Conservation (phyloP, 2,113 vertebrate species). For the Hyaena hyaena region DNA sequence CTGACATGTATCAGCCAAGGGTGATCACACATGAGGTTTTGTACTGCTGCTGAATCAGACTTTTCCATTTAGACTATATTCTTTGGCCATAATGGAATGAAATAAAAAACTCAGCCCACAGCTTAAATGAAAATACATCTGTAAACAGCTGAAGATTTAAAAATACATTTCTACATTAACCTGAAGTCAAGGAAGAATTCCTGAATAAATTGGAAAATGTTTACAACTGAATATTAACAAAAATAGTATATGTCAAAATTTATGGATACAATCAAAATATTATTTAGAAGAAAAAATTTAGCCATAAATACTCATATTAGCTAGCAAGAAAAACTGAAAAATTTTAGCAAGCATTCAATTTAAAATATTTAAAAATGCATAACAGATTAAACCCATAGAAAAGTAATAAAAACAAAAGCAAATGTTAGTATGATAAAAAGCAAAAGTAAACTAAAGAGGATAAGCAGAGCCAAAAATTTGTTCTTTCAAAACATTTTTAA, state of each 20-base stretch:
- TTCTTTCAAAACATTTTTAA: background rate
- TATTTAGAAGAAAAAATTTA: background rate
- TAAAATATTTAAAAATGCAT: background rate
- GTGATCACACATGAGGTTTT: background rate
- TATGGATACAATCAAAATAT: background rate
- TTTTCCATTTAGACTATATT: constrained; percentile 19
- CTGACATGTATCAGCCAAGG: background rate
- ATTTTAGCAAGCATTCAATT: background rate
- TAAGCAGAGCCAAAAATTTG: background rate
- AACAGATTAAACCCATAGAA: background rate
- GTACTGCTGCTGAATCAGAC: background rate
- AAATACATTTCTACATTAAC: constrained; percentile 15
- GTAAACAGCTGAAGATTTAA: background rate
- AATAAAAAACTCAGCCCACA: constrained; percentile 5
- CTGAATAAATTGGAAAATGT: constrained; percentile 8
- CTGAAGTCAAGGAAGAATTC: background rate
- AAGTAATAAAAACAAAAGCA: background rate
- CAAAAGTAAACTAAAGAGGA: background rate
- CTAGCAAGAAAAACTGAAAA: background rate
- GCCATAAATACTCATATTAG: background rate
- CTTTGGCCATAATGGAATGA: background rate
- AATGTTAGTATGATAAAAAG: background rate
- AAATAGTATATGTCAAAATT: background rate
- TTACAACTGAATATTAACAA: background rate
- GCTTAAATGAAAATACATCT: background rate